Percentiles rank a stretch among this genome's conserved stretches.
Conservation (phyloP, 2,113 vertebrate species). For the Holacanthus passer region DNA sequence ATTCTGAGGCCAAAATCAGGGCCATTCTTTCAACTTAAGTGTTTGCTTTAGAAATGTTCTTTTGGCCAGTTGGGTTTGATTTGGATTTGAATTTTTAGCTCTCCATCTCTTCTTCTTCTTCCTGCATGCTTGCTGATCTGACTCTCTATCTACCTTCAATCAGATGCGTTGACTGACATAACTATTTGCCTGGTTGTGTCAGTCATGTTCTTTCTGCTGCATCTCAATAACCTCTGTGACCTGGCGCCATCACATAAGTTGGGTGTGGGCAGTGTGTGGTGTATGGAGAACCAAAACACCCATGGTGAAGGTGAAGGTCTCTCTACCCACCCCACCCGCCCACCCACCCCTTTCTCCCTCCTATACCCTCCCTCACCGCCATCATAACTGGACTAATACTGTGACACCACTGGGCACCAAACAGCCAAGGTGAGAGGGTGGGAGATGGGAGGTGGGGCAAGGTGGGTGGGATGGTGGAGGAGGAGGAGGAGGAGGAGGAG, state of each 20-base stretch:
- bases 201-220: slow-evolving; percentile 25
- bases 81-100: neutral
- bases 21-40: neutral
- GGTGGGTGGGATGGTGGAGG: slow-evolving; percentile 55
- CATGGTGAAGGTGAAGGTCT: slow-evolving; percentile 63
- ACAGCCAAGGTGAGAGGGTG: slow-evolving; percentile 78
- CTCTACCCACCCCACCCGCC: slow-evolving; percentile 51
- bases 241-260: slow-evolving; percentile 13
- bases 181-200: slow-evolving; percentile 2
- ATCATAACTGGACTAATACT: slow-evolving; percentile 51
- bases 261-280: slow-evolving; percentile 56
- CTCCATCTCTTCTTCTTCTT: neutral
- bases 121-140: neutral
- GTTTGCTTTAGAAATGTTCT: neutral
- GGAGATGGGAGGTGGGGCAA: slow-evolving; percentile 57
- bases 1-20: slow-evolving; percentile 12
- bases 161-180: slow-evolving; percentile 15
- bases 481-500: slow-evolving; percentile 43
- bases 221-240: slow-evolving; percentile 40
- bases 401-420: slow-evolving; percentile 78
- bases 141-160: neutral
- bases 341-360: slow-evolving; percentile 58
- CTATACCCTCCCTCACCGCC: slow-evolving; percentile 63
- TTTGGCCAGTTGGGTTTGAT: neutral
- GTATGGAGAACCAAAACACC: slow-evolving; percentile 71